Evolutionary conservation across 2,797 vertebrate genomes (phyloP), one percentile per base, ranked within the genome.

Genomic region (Syngnathus acus): DNA sequence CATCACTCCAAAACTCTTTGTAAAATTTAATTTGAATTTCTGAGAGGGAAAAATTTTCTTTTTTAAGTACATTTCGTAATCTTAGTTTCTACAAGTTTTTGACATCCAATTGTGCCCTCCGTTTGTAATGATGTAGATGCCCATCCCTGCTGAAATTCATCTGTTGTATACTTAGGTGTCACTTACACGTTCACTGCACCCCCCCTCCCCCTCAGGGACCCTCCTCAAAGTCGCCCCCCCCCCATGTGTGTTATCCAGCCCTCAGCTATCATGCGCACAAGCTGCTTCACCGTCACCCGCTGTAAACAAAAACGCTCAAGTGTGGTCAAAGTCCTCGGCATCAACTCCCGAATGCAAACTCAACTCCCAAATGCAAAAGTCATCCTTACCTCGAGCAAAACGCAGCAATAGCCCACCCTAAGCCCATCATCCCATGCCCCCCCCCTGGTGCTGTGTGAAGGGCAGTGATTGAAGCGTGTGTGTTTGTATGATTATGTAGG

Each of bases 401-500:
- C 87, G 84, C 85, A 88, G 89, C 89, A 90, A 90, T 91, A 90
- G 87, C 77, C 76, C 87, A 78, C 72, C 80, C 67, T 76, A 61
- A 78, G 83, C 58, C 37, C 17, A 78, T 75, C 86, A 78, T 70
- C 82, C 66, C 74, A 62, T 78, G 82, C 78, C 76, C 80, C 74
- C 23, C 11, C 21, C 21, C 23, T 82, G 73, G 66, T 40, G 38
- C 17, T 21, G 59, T 26, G 60, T 26, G 40, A 23, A 21, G 64
- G 53, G 64, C 40, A 62, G 59, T 65, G 67, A 74, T 72, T 72
- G 10, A 23, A 17, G 21, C 37, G 42, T 26, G 23, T 48, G 43
- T 45, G 43, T 47, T 67, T 71, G 79, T 76, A 73, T 70, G 66
- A 73, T 73, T 50, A 48, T 71, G 81, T 80, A 80, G 77, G 81